Conservation (phyloP, 2,797 vertebrate species). For the Mormyrops boulengeri region DNA sequence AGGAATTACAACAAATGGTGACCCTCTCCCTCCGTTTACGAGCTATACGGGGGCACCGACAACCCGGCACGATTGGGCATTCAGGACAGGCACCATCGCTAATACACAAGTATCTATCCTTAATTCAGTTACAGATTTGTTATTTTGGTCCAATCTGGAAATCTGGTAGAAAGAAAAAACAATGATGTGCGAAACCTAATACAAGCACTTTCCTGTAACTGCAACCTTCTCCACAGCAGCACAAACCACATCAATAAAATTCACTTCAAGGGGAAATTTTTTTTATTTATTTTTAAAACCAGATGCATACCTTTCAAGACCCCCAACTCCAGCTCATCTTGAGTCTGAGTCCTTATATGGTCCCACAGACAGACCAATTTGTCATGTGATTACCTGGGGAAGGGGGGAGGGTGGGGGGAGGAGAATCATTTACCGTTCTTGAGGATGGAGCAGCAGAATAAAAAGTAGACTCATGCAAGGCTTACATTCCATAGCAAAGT, state of each 20-base stretch:
- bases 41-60: not conserved
- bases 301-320: not conserved
- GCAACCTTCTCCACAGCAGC: not conserved
- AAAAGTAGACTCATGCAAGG: constrained; percentile 70
- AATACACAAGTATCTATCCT: not conserved
- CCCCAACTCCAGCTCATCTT: constrained; percentile 20
- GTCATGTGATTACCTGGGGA: constrained; percentile 51
- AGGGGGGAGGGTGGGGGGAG: constrained; percentile 53
- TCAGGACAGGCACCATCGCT: not conserved
- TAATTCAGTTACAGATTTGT: constrained; percentile 10
- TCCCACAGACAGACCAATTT: constrained; percentile 36
- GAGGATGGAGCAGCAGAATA: constrained; percentile 33
- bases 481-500: constrained; percentile 66
- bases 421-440: constrained; percentile 49
- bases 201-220: not conserved
- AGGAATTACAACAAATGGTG: not conserved
- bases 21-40: not conserved
- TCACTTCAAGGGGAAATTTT: not conserved
- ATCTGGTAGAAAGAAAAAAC: not conserved
- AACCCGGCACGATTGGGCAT: not conserved
- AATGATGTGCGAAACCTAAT: not conserved
- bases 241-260: constrained; percentile 1
- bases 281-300: not conserved
- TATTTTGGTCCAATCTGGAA: constrained; percentile 1
- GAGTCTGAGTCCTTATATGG: constrained; percentile 41